Evolutionary conservation across 64 coral and sea anemone genomes (phyloP).

Genomic region (Stylophora pistillata): DNA sequence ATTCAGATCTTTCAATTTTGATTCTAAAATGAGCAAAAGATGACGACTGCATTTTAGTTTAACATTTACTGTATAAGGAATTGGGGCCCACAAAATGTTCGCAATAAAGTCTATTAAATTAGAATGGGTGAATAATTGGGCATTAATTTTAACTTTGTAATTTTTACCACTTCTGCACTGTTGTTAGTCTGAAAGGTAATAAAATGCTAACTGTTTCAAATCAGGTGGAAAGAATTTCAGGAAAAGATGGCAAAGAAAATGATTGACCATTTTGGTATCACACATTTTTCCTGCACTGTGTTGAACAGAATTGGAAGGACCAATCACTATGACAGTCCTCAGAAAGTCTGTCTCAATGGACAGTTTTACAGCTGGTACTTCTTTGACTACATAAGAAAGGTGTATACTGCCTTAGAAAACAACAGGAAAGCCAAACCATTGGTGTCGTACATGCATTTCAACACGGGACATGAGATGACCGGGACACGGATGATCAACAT

Average conservation of each 20-base stretch:
- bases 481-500: conserved; percentile 62
- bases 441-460: conserved; percentile 54
- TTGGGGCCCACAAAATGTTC: too few relatives aligned
- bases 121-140: too few relatives aligned
- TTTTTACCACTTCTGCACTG: too few relatives aligned
- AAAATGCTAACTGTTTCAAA: neutral
- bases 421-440: conserved; percentile 42
- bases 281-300: conserved; percentile 58
- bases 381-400: conserved; percentile 32
- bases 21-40: too few relatives aligned
- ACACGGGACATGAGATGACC: conserved; percentile 42
- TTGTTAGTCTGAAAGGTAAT: too few relatives aligned
- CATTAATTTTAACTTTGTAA: too few relatives aligned
- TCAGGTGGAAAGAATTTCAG: conserved; percentile 48
- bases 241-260: conserved; percentile 31
- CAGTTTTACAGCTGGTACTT: conserved; percentile 56
- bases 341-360: conserved; percentile 58
- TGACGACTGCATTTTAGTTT: too few relatives aligned
- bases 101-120: too few relatives aligned
- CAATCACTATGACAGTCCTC: conserved; percentile 47
- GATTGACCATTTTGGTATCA: conserved; percentile 48
- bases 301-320: conserved; percentile 53
- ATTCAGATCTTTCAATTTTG: too few relatives aligned
- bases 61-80: too few relatives aligned
- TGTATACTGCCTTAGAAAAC: neutral